Conservation (phyloP, 2,888 invertebrate genomes). For the Stenodera caucasica region DNA sequence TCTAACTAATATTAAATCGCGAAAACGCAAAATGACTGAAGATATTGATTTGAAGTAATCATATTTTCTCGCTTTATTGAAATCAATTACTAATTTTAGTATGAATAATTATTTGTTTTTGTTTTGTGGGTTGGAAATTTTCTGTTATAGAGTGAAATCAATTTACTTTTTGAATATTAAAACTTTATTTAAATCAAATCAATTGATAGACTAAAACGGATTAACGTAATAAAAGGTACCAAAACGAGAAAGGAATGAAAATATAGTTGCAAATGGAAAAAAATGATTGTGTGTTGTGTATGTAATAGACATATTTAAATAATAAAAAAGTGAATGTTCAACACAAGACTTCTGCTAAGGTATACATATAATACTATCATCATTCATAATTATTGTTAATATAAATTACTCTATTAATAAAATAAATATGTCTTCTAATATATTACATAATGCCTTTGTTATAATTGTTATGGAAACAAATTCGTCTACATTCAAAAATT, state of each 20-base stretch:
- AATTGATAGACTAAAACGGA: background rate
- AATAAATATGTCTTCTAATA: conserved; percentile 44
- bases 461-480: conserved; percentile 27
- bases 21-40: conserved; percentile 51
- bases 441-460: conserved; percentile 35
- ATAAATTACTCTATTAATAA: conserved; percentile 45
- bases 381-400: conserved; percentile 33
- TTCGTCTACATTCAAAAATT: conserved; percentile 7
- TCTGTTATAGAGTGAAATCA: no score
- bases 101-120: conserved; percentile 1
- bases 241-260: background rate
- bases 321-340: conserved; percentile 6
- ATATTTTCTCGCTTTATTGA: background rate
- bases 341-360: conserved; percentile 43
- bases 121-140: no score
- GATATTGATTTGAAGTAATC: conserved; percentile 44
- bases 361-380: conserved; percentile 34
- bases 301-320: conserved; percentile 1
- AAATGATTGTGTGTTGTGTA: background rate
- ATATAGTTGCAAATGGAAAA: background rate
- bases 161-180: background rate
- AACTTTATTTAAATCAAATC: background rate
- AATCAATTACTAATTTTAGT: background rate
- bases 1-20: conserved; percentile 40
- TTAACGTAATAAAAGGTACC: background rate